Conservation (phyloP, 2,888 invertebrate species). For the Cetonia aurata region DNA sequence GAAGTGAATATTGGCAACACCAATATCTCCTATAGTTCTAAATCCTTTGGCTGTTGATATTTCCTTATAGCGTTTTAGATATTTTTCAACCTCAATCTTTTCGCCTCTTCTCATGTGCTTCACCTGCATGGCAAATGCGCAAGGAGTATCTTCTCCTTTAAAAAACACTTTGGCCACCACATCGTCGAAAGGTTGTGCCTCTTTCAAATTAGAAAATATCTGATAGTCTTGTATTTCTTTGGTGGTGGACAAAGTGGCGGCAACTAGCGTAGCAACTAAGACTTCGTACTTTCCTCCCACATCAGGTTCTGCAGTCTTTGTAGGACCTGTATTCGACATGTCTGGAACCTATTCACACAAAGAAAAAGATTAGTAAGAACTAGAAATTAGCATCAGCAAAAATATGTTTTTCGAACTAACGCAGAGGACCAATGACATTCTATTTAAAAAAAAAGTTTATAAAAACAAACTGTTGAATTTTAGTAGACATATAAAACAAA, state of each 20-base stretch:
- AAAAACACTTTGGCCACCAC: neutral
- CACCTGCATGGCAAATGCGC: neutral
- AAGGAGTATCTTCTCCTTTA: neutral
- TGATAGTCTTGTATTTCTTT: neutral
- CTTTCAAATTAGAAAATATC: neutral
- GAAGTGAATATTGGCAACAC: neutral
- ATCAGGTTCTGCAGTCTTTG: too few species aligned
- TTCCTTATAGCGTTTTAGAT: neutral
- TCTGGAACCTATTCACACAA: too few species aligned
- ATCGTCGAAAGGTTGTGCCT: conserved; percentile 3
- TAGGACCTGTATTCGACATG: too few species aligned
- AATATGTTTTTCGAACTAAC: too few species aligned
- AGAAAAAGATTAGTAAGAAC: too few species aligned
- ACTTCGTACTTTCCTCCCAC: too few species aligned
- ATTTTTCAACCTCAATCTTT: neutral
- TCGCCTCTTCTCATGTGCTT: neutral
- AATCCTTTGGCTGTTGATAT: neutral
- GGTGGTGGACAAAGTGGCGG: neutral
- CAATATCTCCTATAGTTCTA: neutral
- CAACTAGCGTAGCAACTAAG: neutral
- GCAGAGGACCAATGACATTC: too few species aligned
- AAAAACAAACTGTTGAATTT: too few species aligned
- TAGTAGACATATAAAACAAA: too few species aligned
- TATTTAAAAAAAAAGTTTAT: too few species aligned
- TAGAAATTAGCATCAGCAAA: too few species aligned